Percentiles rank a stretch among this genome's conserved stretches.
These are phyloP conservation scores for Eublepharis macularius DNA, from an alignment of 2,113 vertebrate genomes.

Conservation along the genomic window DNA sequence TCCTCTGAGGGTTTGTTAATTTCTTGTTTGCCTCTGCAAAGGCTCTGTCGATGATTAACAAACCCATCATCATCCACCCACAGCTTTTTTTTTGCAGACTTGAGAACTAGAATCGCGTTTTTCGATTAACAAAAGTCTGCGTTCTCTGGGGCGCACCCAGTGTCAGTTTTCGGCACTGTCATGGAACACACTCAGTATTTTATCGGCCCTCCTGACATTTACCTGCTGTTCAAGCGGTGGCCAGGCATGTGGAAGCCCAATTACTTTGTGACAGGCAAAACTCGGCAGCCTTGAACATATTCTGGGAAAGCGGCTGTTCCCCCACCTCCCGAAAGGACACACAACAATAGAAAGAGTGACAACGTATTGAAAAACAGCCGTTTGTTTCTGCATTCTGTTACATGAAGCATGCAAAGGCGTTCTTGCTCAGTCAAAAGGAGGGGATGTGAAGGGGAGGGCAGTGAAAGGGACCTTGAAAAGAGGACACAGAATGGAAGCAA, in stretches of 20 bases:
- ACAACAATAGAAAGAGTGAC: not conserved
- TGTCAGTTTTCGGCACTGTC: no score
- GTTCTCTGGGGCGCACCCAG: not conserved
- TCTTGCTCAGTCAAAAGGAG: not conserved
- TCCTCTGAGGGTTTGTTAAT: no score
- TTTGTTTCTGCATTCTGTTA: not conserved
- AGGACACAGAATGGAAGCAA: not conserved
- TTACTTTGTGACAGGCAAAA: not conserved
- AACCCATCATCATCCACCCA: no score
- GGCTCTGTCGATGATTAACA: no score
- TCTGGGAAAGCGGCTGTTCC: not conserved
- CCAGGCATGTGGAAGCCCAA: no score
- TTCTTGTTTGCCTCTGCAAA: no score
- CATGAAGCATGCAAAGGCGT: not conserved
- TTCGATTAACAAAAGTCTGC: no score
- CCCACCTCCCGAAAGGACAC: not conserved
- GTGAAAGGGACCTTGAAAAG: not conserved
- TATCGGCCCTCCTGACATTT: not conserved
- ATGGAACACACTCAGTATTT: no score
- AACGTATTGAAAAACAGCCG: not conserved
- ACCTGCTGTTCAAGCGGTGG: not conserved
- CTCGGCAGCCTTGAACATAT: not conserved
- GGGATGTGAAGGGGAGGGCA: not conserved
- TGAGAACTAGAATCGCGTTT: not conserved
- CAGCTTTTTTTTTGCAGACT: not conserved